phyloP scores from a whole-genome alignment of 2,113 vertebrate genomes.

The Bagarius yarrelli region DNA sequence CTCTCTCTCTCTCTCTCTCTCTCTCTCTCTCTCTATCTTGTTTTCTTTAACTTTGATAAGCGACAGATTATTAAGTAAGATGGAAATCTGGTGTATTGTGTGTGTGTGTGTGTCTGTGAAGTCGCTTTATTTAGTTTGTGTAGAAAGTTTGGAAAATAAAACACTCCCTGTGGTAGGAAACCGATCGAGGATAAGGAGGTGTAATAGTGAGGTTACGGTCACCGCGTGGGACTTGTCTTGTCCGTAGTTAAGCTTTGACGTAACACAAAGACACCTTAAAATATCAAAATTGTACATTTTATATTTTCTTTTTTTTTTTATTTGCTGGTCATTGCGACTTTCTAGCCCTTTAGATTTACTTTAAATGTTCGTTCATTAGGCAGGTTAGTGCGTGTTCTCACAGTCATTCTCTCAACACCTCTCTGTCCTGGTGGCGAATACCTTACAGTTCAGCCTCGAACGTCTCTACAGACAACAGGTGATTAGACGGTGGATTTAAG shows the following conservation, averaged over 20 bases:
- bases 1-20: constrained; percentile 28
- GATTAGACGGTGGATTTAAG: no score
- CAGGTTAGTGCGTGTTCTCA: not conserved
- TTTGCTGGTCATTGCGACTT: not conserved
- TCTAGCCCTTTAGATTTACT: not conserved
- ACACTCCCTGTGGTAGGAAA: not conserved
- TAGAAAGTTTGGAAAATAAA: not conserved
- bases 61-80: constrained; percentile 38
- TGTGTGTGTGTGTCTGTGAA: constrained; percentile 40
- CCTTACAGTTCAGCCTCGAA: no score
- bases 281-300: not conserved
- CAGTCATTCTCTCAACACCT: not conserved
- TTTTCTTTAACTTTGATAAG: not conserved
- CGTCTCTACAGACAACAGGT: no score
- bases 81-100: constrained; percentile 56
- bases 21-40: constrained; percentile 11
- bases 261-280: not conserved
- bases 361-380: not conserved
- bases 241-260: not conserved
- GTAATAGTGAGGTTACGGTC: no score
- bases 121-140: constrained; percentile 21
- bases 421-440: no score
- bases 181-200: not conserved
- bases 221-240: no score
- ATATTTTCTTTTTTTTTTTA: no score